Evolutionary conservation across 2,888 invertebrate species (phyloP).

Genomic region (Hypomecis punctinalis): DNA sequence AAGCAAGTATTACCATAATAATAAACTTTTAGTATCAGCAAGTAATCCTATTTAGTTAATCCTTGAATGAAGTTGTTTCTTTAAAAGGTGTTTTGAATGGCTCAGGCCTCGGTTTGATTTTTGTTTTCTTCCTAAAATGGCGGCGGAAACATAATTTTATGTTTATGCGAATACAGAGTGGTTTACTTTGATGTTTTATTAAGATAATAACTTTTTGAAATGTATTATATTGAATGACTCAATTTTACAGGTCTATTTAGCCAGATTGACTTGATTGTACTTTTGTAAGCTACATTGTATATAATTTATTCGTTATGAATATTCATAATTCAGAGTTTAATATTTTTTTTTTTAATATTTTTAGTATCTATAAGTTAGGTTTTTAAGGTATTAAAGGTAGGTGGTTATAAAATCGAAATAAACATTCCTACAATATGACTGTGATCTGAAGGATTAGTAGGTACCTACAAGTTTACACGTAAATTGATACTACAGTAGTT

Average conservation of each 20-base stretch:
- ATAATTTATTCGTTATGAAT: too few relatives aligned
- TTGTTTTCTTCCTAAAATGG: constrained; percentile 22
- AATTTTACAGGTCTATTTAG: constrained; percentile 12
- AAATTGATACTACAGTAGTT: too few relatives aligned
- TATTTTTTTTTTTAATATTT: too few relatives aligned
- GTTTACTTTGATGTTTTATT: constrained; percentile 13
- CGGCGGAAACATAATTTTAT: constrained; percentile 16
- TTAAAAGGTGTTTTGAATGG: constrained; percentile 18
- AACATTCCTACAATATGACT: too few relatives aligned
- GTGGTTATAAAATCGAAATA: too few relatives aligned
- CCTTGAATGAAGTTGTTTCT: constrained; percentile 20
- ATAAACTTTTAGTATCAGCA: constrained; percentile 26
- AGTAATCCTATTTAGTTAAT: constrained; percentile 19
- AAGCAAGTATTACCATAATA: constrained; percentile 25
- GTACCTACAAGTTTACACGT: too few relatives aligned
- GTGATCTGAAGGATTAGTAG: too few relatives aligned
- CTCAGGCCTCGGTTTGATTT: constrained; percentile 15
- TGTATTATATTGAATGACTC: constrained; percentile 23
- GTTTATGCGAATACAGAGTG: constrained; percentile 13
- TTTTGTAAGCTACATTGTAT: too few relatives aligned
- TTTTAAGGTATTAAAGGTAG: too few relatives aligned
- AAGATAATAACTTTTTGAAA: constrained; percentile 10
- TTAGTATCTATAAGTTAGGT: too few relatives aligned
- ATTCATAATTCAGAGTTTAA: too few relatives aligned
- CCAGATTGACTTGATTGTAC: background rate